These are phyloP conservation scores for Nomia melanderi DNA, from an alignment of 1,140 invertebrate genomes.

Conservation along the genomic window DNA sequence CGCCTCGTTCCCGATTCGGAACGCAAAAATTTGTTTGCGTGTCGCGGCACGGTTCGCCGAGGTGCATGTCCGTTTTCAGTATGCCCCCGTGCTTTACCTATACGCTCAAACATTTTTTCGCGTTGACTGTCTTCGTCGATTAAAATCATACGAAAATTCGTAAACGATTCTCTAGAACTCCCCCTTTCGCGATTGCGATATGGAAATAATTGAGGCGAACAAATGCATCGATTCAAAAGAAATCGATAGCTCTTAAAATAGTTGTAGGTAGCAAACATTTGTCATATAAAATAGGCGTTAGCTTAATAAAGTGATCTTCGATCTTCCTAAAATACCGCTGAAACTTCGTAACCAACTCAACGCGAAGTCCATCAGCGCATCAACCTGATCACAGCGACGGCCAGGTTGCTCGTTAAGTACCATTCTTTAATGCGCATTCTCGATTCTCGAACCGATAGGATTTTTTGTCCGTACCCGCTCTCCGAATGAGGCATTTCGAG, in stretches of 20 bases:
- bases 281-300: no score
- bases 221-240: no score
- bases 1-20: constrained; percentile 13
- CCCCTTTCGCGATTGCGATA: no score
- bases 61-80: not conserved
- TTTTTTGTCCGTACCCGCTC: not conserved
- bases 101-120: not conserved
- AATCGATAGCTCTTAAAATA: no score
- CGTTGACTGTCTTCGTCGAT: not conserved
- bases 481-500: not conserved
- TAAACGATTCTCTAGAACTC: no score
- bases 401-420: not conserved
- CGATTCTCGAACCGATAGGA: not conserved
- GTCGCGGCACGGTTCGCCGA: not conserved
- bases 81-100: not conserved
- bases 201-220: no score
- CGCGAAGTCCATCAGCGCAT: no score
- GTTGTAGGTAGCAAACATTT: no score
- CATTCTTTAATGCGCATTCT: not conserved
- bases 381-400: not conserved
- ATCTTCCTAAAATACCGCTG: no score
- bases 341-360: no score
- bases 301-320: no score
- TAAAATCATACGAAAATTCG: no score
- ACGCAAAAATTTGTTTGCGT: constrained; percentile 36